Conservation (phyloP, 2,888 invertebrate species). For the Lobophora halterata region DNA sequence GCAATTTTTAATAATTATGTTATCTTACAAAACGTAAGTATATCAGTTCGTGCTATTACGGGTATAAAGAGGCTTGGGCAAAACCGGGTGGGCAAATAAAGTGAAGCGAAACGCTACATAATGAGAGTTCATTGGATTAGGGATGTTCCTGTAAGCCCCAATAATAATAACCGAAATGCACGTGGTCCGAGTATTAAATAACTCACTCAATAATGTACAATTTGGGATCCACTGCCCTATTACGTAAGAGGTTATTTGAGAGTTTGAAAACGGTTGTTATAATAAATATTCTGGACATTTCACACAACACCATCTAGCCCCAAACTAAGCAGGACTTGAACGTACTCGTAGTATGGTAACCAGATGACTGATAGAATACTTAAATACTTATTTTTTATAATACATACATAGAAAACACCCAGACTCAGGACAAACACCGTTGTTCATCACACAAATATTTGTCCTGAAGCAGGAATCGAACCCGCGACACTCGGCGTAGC, state of each 20-base stretch:
- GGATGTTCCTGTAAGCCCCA: slow-evolving; percentile 63
- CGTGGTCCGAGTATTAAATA: slow-evolving; percentile 73
- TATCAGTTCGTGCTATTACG: slow-evolving; percentile 66
- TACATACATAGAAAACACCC: too few species aligned
- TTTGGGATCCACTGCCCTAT: slow-evolving; percentile 35
- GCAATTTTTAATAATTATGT: slow-evolving; percentile 79
- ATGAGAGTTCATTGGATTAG: slow-evolving; percentile 79
- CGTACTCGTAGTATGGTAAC: too few species aligned
- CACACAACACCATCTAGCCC: too few species aligned
- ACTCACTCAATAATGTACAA: slow-evolving; percentile 63
- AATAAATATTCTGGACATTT: too few species aligned
- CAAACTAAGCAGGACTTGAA: too few species aligned
- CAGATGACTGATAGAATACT: too few species aligned
- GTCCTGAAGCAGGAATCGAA: too few species aligned
- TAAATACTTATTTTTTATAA: too few species aligned
- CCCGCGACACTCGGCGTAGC: too few species aligned
- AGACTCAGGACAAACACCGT: too few species aligned
- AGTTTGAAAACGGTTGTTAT: background rate
- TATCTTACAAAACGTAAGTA: slow-evolving; percentile 56
- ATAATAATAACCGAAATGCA: slow-evolving; percentile 79
- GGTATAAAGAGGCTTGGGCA: slow-evolving; percentile 62
- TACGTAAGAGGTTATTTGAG: slow-evolving; percentile 19
- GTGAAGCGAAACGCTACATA: slow-evolving; percentile 67
- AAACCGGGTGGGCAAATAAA: slow-evolving; percentile 72
- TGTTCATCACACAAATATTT: too few species aligned